Evolutionary conservation across 2,888 invertebrate genomes (phyloP).

Genomic region (Gibbula magus): DNA sequence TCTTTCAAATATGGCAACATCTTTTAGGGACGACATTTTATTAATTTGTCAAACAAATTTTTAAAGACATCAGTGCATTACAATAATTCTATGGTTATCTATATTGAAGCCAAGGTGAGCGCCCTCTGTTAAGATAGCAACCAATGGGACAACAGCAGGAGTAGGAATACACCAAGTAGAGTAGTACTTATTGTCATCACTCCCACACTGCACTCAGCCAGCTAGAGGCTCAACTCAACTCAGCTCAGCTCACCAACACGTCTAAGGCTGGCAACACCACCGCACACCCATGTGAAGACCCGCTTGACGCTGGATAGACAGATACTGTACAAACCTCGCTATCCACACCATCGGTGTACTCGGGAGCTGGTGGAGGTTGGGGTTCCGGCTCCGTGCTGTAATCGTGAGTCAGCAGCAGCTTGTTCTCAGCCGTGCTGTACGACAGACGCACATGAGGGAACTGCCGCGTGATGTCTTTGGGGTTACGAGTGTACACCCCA

Average conservation of each 20-base stretch:
- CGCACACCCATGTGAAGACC: neutral
- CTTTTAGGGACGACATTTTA: no score
- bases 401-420: constrained; percentile 27
- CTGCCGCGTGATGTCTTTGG: constrained; percentile 53
- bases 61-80: no score
- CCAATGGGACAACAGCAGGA: no score
- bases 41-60: no score
- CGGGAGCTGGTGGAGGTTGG: neutral
- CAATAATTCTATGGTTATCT: no score
- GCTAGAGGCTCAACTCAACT: neutral
- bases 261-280: neutral
- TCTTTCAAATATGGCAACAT: no score
- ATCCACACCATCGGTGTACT: neutral
- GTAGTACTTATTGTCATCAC: no score
- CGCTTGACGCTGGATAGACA: neutral
- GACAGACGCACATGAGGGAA: constrained; percentile 60
- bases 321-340: constrained; percentile 3
- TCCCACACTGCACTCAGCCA: constrained; percentile 5
- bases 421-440: constrained; percentile 55
- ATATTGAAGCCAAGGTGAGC: no score
- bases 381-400: neutral
- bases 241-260: neutral
- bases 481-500: constrained; percentile 41
- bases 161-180: no score
- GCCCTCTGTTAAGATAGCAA: no score